Evolutionary conservation across 2,888 invertebrate species (phyloP), one percentile per base, ranked within the genome.

Genomic region (Leptinotarsa juncta): DNA sequence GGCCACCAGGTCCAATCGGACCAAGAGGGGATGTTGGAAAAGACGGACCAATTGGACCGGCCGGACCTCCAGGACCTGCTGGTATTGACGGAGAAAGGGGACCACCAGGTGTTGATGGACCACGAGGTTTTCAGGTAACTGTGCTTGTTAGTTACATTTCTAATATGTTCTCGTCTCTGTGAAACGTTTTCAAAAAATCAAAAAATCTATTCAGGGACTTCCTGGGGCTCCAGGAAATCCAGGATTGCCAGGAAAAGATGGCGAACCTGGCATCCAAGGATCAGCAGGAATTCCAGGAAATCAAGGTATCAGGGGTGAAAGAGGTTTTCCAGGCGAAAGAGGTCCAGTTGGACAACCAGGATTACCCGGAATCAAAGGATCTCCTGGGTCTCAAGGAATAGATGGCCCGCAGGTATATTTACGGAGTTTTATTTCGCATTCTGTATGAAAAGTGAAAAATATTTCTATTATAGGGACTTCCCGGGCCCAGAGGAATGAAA

Each of bases 211-310:
- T 69, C 74, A 87, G 87, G 87, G 87, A 57, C 90, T 94, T 84
- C 95, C 95, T 20, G 95, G 95, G 76, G 86, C 91, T 53, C 90
- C 93, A 50, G 95, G 95, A 1, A 91, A 91, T 83, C 91, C 93
- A 3, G 96, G 96, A 0, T 85, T 90, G 10, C 90, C 93, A 1
- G 95, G 95, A n/a, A 95, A 95, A 87, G 95, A 96, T 85, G 96
- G 96, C 3, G 94, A 93, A 83, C 87, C 91, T 2, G 95, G 95
- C 1, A 84, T 92, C 15, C 92, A 93, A 70, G 95, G 95, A 1
- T 90, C 89, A 49, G 86, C 89, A 4, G 92, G 92, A 55, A 82
- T 86, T 48, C 88, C 90, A 12, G 93, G 93, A 48, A 80, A 88
- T 16, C 86, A 88, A 42, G 93, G 93, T 65, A 82, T 87, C 26